A percentile compares a stretch with the other conserved stretches of the same genome.
Evolutionary conservation across 2,888 invertebrate species (phyloP).

Genomic region (Hirtodrosophila histrioides): DNA sequence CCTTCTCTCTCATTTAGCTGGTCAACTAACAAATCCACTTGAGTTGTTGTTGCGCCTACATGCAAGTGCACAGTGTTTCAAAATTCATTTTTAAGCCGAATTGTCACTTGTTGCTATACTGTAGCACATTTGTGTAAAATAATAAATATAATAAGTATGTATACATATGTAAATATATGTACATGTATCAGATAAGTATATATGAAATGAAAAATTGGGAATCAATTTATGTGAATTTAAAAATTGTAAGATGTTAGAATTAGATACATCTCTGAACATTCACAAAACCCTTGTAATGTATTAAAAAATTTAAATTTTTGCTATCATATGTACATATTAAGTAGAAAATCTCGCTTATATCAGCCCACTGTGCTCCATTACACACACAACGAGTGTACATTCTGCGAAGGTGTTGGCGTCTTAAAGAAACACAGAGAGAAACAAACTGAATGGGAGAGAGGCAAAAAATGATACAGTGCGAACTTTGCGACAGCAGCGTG

Average conservation of each 20-base stretch:
- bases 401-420: constrained; percentile 62
- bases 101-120: constrained; percentile 10
- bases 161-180: too few relatives aligned
- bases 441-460: constrained; percentile 24
- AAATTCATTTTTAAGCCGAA: neutral
- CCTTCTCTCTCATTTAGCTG: constrained; percentile 42
- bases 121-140: neutral
- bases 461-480: constrained; percentile 39
- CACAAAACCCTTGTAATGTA: too few relatives aligned
- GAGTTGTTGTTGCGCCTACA: constrained; percentile 54
- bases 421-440: constrained; percentile 28
- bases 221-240: too few relatives aligned
- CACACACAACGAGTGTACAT: constrained; percentile 19
- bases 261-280: too few relatives aligned
- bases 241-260: too few relatives aligned
- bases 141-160: neutral
- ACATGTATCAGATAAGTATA: too few relatives aligned
- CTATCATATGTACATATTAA: neutral
- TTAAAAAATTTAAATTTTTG: too few relatives aligned
- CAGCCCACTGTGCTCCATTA: constrained; percentile 31
- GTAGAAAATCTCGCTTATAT: neutral
- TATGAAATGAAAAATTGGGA: too few relatives aligned
- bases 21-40: constrained; percentile 55
- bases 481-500: constrained; percentile 47
- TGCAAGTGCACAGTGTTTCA: constrained; percentile 50